Percentiles rank a stretch among this genome's conserved stretches.
These are phyloP conservation scores for Podiceps cristatus DNA, from an alignment of 2,113 vertebrate species.

Conservation along the genomic window DNA sequence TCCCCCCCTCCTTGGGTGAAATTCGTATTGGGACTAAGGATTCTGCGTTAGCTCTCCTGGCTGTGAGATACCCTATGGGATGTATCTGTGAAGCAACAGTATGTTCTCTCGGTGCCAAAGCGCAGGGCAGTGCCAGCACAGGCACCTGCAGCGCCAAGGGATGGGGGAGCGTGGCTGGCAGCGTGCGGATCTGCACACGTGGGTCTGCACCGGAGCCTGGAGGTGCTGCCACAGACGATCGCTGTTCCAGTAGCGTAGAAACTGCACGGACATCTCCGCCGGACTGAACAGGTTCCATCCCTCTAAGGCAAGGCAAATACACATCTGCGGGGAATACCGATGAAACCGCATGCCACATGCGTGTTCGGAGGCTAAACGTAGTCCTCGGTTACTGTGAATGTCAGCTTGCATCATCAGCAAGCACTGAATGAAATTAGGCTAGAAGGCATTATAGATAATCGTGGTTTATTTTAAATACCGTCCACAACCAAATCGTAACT, in stretches of 20 bases:
- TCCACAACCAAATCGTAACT: background rate
- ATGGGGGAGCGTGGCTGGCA: rapidly evolving
- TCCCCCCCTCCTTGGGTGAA: background rate
- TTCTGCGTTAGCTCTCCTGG: background rate
- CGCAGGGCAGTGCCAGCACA: background rate
- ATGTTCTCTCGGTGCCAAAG: rapidly evolving
- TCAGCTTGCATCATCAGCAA: background rate
- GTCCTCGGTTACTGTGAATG: background rate
- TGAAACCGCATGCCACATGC: background rate
- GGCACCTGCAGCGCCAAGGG: background rate
- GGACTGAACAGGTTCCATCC: background rate
- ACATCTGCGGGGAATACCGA: background rate
- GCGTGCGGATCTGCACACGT: background rate
- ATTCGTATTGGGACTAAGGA: rapidly evolving
- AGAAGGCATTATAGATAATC: background rate
- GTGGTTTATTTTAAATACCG: background rate
- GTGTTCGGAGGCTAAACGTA: background rate
- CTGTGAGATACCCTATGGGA: background rate
- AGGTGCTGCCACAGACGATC: background rate
- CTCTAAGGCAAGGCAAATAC: background rate
- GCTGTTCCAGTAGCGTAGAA: background rate
- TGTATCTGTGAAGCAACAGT: background rate
- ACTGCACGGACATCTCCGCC: rapidly evolving
- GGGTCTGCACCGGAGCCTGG: background rate
- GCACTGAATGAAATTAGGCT: background rate